These are phyloP conservation scores for Drosophila pectinifera DNA, from an alignment of 1,140 invertebrate genomes.

Conservation along the genomic window DNA sequence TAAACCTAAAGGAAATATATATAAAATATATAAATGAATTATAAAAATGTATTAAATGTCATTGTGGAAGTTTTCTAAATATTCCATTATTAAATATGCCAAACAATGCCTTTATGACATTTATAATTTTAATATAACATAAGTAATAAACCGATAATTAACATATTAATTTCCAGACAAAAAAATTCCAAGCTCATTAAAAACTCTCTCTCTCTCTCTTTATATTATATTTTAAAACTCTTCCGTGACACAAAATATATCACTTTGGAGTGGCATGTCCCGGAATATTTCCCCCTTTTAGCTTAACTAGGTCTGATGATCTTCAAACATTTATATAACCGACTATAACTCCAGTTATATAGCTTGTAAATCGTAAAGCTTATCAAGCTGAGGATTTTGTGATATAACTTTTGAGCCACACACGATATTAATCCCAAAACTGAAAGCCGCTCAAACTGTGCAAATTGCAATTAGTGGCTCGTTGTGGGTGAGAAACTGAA, in stretches of 20 bases:
- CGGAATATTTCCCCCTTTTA: neutral
- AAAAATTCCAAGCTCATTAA: neutral
- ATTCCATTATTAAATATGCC: too few species aligned
- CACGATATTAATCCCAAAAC: constrained; percentile 13
- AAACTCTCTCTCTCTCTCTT: too few species aligned
- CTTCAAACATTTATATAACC: neutral
- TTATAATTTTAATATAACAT: too few species aligned
- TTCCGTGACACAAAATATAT: neutral
- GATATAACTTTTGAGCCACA: constrained; percentile 24
- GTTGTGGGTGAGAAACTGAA: constrained; percentile 20
- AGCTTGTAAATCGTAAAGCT: constrained; percentile 17
- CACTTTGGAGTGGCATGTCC: neutral
- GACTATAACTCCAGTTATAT: neutral
- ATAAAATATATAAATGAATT: neutral
- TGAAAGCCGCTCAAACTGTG: constrained; percentile 43
- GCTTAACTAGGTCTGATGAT: neutral
- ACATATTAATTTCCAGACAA: too few species aligned
- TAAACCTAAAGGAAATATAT: too few species aligned
- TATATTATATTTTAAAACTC: neutral
- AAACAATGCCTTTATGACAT: too few species aligned
- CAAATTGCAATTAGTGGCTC: constrained; percentile 50
- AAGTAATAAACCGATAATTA: too few species aligned
- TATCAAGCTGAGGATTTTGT: constrained; percentile 1
- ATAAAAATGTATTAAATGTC: too few species aligned
- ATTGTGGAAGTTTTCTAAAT: neutral